A percentile compares a stretch with the other conserved stretches of the same genome.
Evolutionary conservation across 2,888 invertebrate species (phyloP).

Genomic region (Torymus tubicola): DNA sequence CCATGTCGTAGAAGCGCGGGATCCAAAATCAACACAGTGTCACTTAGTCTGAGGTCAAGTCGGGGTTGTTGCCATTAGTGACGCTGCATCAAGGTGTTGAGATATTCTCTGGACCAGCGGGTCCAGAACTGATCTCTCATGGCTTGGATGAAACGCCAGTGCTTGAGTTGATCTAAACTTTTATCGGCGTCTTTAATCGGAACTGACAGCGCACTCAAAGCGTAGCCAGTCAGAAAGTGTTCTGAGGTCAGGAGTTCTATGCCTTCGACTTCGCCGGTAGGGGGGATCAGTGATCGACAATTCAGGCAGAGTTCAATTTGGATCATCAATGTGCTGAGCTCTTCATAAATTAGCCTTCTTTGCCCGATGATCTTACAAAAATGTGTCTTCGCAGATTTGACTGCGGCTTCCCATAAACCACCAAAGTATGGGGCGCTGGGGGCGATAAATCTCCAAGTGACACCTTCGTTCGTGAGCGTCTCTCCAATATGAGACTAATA

Average conservation of each 20-base stretch:
- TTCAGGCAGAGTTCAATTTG: background rate
- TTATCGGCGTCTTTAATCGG: background rate
- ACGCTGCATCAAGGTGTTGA: background rate
- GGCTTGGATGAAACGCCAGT: background rate
- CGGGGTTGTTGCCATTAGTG: background rate
- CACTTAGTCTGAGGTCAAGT: background rate
- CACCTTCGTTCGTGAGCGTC: background rate
- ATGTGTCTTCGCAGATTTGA: no score
- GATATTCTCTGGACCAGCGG: background rate
- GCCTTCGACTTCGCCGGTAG: no score
- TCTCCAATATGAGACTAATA: background rate
- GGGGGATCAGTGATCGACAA: no score
- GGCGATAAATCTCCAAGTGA: background rate
- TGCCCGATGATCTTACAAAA: background rate
- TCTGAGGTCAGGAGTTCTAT: background rate
- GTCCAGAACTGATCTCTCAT: background rate
- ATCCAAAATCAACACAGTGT: background rate
- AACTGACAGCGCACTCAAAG: background rate
- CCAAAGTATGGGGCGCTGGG: background rate
- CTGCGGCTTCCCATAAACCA: background rate
- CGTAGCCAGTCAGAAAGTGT: no score
- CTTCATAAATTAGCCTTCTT: background rate
- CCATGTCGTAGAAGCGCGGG: background rate
- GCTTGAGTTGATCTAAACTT: background rate
- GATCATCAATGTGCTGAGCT: background rate